phyloP scores from a whole-genome alignment of 2,113 vertebrate species.

The Athene cunicularia region DNA sequence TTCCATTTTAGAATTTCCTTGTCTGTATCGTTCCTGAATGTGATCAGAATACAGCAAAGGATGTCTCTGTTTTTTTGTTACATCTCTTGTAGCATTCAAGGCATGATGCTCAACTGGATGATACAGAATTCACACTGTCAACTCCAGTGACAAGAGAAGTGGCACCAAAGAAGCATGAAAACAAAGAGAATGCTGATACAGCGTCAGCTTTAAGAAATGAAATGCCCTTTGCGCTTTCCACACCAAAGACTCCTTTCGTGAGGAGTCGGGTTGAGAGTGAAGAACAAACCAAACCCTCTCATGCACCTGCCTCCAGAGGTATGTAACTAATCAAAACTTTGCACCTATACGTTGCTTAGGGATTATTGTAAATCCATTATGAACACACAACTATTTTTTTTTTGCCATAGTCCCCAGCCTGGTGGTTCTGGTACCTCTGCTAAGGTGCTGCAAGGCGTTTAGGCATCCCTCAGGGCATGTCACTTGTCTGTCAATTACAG shows the following conservation, averaged over 20 bases:
- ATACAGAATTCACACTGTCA: slow-evolving; percentile 35
- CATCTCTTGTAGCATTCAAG: slow-evolving; percentile 36
- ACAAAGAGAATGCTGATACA: slow-evolving; percentile 83
- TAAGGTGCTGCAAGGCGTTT: background rate
- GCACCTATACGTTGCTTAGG: background rate
- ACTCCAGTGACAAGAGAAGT: slow-evolving; percentile 62
- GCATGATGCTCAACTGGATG: slow-evolving; percentile 15
- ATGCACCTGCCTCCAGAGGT: slow-evolving; percentile 67
- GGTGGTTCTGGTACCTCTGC: background rate
- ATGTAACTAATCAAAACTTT: background rate
- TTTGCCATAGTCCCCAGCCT: background rate
- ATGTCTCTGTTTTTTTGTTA: background rate
- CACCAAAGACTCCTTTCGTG: slow-evolving; percentile 77
- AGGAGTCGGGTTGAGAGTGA: slow-evolving; percentile 72
- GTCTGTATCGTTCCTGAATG: background rate
- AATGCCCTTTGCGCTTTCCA: slow-evolving; percentile 76
- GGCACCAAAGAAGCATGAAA: slow-evolving; percentile 68
- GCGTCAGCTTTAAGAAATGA: slow-evolving; percentile 54
- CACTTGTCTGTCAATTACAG: background rate
- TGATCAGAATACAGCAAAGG: background rate
- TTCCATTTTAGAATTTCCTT: background rate
- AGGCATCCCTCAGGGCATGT: too few relatives aligned
- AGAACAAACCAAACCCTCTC: slow-evolving; percentile 69
- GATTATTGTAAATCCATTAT: background rate
- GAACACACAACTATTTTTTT: background rate